phyloP scores from a whole-genome alignment of 2,113 vertebrate genomes.

The Dipodomys spectabilis region DNA sequence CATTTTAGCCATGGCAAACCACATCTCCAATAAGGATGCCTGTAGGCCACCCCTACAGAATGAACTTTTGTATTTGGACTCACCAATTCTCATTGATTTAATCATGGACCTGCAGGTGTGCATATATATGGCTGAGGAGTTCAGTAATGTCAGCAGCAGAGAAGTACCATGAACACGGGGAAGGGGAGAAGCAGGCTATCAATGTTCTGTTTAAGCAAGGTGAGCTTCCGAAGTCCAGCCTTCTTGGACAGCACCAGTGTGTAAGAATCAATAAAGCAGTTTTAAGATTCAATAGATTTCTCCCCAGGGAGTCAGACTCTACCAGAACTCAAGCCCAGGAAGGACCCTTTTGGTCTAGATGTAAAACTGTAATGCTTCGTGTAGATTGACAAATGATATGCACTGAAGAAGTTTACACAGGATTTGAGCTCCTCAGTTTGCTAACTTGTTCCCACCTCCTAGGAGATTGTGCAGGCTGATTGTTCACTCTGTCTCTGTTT shows the following conservation, averaged over 20 bases:
- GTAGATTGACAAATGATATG: neutral
- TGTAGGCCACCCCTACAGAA: neutral
- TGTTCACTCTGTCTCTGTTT: neutral
- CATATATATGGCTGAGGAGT: neutral
- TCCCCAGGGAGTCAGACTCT: constrained; percentile 3
- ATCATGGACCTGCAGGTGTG: neutral
- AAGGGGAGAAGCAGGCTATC: too few species aligned
- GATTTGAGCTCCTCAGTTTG: neutral
- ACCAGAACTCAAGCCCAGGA: neutral
- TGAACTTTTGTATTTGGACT: neutral
- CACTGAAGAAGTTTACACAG: neutral
- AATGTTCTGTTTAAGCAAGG: neutral
- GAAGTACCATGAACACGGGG: neutral
- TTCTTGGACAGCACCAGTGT: neutral
- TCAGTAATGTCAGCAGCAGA: neutral
- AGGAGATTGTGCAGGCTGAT: neutral
- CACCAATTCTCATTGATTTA: neutral
- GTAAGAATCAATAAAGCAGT: neutral
- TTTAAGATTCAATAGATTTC: constrained; percentile 28
- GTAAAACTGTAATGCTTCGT: neutral
- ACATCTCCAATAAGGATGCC: constrained; percentile 10
- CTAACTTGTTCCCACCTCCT: neutral
- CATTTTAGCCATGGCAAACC: neutral
- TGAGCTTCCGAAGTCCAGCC: neutral
- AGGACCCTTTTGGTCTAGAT: neutral